Conservation (phyloP, 2,888 invertebrate genomes). For the Andrena fulva region DNA sequence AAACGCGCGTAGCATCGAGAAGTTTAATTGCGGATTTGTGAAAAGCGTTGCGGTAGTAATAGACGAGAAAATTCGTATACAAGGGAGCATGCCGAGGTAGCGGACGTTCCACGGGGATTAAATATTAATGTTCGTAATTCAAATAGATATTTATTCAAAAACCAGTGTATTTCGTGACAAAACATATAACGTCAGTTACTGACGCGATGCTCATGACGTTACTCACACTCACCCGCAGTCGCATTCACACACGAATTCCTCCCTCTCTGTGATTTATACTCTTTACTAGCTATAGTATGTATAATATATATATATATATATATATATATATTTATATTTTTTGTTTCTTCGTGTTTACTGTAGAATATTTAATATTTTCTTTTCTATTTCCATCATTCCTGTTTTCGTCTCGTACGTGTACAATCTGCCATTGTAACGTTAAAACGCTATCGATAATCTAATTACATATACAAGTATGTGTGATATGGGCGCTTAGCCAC, state of each 20-base stretch:
- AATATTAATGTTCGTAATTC: conserved; percentile 72
- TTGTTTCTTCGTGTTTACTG: conserved; percentile 58
- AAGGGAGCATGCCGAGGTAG: background rate
- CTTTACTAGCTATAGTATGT: conserved; percentile 69
- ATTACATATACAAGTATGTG: conserved; percentile 70
- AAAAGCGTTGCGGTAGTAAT: background rate
- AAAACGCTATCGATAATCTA: conserved; percentile 67
- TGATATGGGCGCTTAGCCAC: conserved; percentile 72
- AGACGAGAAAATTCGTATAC: background rate
- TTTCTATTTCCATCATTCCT: conserved; percentile 59
- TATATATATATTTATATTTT: conserved; percentile 53
- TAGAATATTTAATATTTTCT: conserved; percentile 66
- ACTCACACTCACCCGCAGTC: conserved; percentile 69
- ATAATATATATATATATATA: conserved; percentile 61
- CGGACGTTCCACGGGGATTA: background rate
- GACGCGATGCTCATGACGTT: conserved; percentile 77
- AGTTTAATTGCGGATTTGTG: no score
- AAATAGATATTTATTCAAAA: conserved; percentile 84
- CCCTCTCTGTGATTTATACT: conserved; percentile 64
- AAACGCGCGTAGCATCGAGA: no score
- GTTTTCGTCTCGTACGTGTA: conserved; percentile 66
- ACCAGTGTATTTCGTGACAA: conserved; percentile 82
- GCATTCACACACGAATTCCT: conserved; percentile 67
- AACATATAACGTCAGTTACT: conserved; percentile 79
- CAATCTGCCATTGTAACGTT: conserved; percentile 65